These are phyloP conservation scores for Amiota communis DNA, from an alignment of 2,888 invertebrate genomes.

Conservation along the genomic window DNA sequence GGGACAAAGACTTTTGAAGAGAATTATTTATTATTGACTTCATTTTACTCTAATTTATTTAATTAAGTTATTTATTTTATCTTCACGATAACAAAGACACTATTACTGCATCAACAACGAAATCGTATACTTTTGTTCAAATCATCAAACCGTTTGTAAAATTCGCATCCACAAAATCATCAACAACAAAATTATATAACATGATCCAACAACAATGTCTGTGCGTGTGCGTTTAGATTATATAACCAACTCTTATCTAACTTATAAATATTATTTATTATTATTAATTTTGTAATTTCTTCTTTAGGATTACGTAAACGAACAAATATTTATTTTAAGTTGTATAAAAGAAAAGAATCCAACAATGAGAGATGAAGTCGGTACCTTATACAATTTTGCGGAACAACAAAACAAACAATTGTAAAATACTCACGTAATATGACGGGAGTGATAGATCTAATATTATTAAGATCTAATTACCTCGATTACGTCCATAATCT, in stretches of 20 bases:
- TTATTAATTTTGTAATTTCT: slow-evolving; percentile 39
- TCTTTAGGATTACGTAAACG: slow-evolving; percentile 37
- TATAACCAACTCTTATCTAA: slow-evolving; percentile 44
- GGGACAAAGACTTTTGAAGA: slow-evolving; percentile 51
- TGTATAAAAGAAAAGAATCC: slow-evolving; percentile 51
- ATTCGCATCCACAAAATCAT: slow-evolving; percentile 23
- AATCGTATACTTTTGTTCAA: too few relatives aligned
- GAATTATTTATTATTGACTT: slow-evolving; percentile 62
- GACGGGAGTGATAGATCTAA: neutral
- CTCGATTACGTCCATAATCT: slow-evolving; percentile 7
- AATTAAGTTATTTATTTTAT: slow-evolving; percentile 67
- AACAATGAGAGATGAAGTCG: slow-evolving; percentile 65
- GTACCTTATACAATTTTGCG: slow-evolving; percentile 56
- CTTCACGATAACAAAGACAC: slow-evolving; percentile 50
- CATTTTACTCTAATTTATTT: slow-evolving; percentile 62
- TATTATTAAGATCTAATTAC: neutral
- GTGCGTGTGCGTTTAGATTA: slow-evolving; percentile 45
- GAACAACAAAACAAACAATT: slow-evolving; percentile 34
- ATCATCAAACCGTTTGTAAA: too few relatives aligned
- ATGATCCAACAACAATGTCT: neutral
- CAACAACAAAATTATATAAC: too few relatives aligned
- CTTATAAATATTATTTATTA: slow-evolving; percentile 20
- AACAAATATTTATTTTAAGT: slow-evolving; percentile 47
- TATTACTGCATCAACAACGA: slow-evolving; percentile 10
- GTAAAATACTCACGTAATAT: slow-evolving; percentile 55